Percentiles rank a stretch among this genome's conserved stretches.
Conservation (phyloP, 1,140 invertebrate genomes). For the Hylaeus anthracinus region DNA sequence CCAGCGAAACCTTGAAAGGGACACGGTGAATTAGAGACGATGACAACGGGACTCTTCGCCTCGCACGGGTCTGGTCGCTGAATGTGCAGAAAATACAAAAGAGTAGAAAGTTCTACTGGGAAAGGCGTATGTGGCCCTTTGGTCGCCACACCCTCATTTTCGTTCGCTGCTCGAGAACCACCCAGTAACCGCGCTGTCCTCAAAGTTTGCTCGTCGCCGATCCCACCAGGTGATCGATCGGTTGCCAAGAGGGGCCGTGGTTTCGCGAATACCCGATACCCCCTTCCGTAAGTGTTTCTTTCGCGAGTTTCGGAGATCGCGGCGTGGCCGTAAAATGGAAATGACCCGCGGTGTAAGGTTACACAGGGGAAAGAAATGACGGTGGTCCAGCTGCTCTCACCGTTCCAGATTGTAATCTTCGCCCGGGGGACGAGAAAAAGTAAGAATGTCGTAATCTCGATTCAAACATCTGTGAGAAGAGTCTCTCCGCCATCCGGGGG, state of each 20-base stretch:
- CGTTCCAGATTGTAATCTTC: conserved; percentile 52
- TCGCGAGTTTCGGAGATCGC: conserved; percentile 10
- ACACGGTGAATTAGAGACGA: no score
- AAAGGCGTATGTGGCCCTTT: no score
- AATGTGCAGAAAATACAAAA: no score
- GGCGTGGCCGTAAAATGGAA: conserved; percentile 14
- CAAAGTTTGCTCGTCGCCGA: no score
- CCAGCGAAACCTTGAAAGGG: no score
- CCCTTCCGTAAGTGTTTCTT: not conserved
- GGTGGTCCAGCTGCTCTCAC: conserved; percentile 39
- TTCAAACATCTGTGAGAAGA: conserved; percentile 49
- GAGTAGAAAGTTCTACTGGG: no score
- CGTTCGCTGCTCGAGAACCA: no score
- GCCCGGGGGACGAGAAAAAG: conserved; percentile 37
- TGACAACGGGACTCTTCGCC: no score
- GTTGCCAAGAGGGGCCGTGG: not conserved
- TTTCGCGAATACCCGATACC: not conserved
- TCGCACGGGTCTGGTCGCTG: no score
- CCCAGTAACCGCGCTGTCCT: no score
- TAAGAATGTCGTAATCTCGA: conserved; percentile 55
- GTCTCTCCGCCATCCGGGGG: not conserved
- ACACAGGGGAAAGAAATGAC: conserved; percentile 28
- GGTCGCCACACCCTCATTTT: no score
- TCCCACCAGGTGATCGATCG: not conserved
- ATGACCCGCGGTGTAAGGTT: conserved; percentile 44